phyloP scores from a whole-genome alignment of 2,797 vertebrate genomes.

The Atherinosoma microstoma region DNA sequence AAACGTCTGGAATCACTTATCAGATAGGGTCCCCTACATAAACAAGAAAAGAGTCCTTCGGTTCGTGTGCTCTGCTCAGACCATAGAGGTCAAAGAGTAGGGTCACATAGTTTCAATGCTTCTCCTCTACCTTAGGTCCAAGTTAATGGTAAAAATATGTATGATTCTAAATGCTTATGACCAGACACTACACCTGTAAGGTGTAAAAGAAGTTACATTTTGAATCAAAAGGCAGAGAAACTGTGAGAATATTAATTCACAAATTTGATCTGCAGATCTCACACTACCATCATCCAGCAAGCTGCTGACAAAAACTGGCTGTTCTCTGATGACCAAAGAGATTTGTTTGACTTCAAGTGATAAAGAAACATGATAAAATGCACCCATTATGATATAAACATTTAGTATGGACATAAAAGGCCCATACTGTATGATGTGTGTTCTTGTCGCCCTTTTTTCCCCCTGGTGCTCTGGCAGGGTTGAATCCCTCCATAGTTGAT shows the following conservation, averaged over 20 bases:
- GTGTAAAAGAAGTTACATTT: too few relatives aligned
- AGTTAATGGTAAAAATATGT: too few relatives aligned
- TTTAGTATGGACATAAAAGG: constrained; percentile 49
- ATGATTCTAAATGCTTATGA: too few relatives aligned
- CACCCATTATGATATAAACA: constrained; percentile 20
- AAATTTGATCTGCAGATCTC: neutral
- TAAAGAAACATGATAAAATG: constrained; percentile 26
- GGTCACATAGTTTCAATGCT: too few relatives aligned
- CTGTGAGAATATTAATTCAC: neutral
- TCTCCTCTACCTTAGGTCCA: too few relatives aligned
- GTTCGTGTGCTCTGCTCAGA: too few relatives aligned
- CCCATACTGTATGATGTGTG: constrained; percentile 29
- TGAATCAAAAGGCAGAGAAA: neutral
- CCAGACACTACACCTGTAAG: too few relatives aligned
- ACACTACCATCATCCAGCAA: neutral
- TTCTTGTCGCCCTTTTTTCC: constrained; percentile 8
- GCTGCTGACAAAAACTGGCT: neutral
- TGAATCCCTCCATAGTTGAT: constrained; percentile 43
- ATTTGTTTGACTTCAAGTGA: neutral
- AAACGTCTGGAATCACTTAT: too few relatives aligned
- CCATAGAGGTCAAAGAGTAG: too few relatives aligned
- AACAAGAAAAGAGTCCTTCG: too few relatives aligned
- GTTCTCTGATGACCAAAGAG: neutral
- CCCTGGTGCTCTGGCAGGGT: constrained; percentile 24
- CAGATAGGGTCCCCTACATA: too few relatives aligned